Conservation (phyloP, 2,113 vertebrate genomes). For the human region GRCh38 chr6:110299001-110299500, state of each 20-base stretch:
- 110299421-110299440: not conserved
- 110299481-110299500: constrained; percentile 37
- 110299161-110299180: not conserved
- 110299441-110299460: not conserved
- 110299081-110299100: constrained; percentile 96
- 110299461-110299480: not conserved
- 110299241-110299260: not conserved
- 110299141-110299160: constrained; percentile 85
- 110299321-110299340: not conserved
- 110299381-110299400: not conserved
- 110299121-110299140: constrained; percentile 89
- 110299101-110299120: constrained; percentile 87
- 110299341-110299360: not conserved
- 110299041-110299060: constrained; percentile 83
- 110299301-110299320: constrained; percentile 10
- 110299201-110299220: not conserved
- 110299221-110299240: not conserved
- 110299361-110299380: not conserved
- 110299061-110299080: constrained; percentile 92
- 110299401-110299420: not conserved
- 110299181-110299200: not conserved
- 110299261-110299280: not conserved
- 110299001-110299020: constrained; percentile 96
- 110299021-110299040: constrained; percentile 94
- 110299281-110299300: not conserved